Percentiles rank a stretch among this genome's conserved stretches.
Conservation (phyloP, 1,140 invertebrate genomes). For the Piezodorus guildinii region DNA sequence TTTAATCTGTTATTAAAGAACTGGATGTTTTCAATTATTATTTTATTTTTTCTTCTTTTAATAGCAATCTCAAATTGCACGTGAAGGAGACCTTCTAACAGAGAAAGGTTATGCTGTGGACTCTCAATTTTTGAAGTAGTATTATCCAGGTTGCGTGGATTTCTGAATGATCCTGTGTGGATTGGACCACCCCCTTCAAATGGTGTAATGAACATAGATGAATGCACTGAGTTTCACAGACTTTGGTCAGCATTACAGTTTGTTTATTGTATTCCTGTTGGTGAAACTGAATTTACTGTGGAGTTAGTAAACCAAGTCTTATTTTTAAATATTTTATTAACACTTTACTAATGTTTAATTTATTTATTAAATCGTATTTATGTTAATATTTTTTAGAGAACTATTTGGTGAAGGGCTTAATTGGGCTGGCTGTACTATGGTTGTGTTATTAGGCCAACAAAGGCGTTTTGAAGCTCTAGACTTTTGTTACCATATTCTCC, state of each 20-base stretch:
- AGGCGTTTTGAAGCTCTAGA: constrained; percentile 94
- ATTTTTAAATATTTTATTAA: neutral
- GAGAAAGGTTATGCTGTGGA: constrained; percentile 96
- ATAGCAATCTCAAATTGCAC: constrained; percentile 80
- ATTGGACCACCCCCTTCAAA: constrained; percentile 77
- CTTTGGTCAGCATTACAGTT: constrained; percentile 98
- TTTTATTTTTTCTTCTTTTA: constrained; percentile 27
- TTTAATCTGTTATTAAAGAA: neutral
- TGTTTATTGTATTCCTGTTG: constrained; percentile 93
- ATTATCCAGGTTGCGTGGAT: constrained; percentile 71
- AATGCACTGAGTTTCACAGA: constrained; percentile 94
- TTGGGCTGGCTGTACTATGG: constrained; percentile 98
- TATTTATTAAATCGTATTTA: neutral
- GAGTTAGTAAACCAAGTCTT: constrained; percentile 57
- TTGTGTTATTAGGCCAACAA: constrained; percentile 92
- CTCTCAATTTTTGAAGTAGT: constrained; percentile 96
- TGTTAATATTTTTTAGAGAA: constrained; percentile 50
- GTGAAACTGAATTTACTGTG: constrained; percentile 93
- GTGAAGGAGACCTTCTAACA: constrained; percentile 92
- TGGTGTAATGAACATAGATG: constrained; percentile 91
- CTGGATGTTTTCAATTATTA: neutral
- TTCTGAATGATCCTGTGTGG: constrained; percentile 83
- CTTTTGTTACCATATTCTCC: constrained; percentile 96
- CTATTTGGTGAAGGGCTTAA: constrained; percentile 97
- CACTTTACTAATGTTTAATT: neutral